Evolutionary conservation across 2,888 invertebrate species (phyloP).

Genomic region (Polylopha cassiicola): DNA sequence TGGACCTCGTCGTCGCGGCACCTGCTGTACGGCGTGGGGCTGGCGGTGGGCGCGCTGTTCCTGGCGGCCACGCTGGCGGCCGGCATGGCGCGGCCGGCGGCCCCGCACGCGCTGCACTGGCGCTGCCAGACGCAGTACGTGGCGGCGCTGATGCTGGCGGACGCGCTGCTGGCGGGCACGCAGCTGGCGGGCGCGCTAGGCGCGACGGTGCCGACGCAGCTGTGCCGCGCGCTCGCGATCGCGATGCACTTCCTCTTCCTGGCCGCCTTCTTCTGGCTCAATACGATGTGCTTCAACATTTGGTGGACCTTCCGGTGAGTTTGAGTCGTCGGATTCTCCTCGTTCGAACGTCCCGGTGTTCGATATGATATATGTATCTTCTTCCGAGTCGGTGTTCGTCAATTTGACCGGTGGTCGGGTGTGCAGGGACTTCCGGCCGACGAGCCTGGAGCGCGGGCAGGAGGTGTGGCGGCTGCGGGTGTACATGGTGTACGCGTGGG

Average conservation of each 20-base stretch:
- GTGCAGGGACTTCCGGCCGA: conserved; percentile 87
- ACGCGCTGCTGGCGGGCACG: conserved; percentile 86
- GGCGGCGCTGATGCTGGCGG: conserved; percentile 87
- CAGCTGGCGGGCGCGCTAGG: conserved; percentile 82
- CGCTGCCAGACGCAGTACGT: conserved; percentile 93
- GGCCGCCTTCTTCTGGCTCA: conserved; percentile 94
- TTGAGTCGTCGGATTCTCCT: not conserved
- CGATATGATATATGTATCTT: not conserved
- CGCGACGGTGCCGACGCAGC: conserved; percentile 74
- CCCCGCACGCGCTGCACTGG: conserved; percentile 92
- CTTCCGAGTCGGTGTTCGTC: not conserved
- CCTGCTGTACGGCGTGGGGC: conserved; percentile 85
- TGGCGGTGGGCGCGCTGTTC: conserved; percentile 89
- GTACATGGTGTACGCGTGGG: conserved; percentile 92
- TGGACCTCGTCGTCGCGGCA: conserved; percentile 61
- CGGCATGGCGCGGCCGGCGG: conserved; percentile 87
- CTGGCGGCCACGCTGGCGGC: conserved; percentile 88
- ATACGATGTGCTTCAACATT: conserved; percentile 96
- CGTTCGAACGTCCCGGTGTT: not conserved
- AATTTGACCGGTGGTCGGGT: conserved; percentile 1
- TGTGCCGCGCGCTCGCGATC: conserved; percentile 84
- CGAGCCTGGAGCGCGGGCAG: conserved; percentile 90
- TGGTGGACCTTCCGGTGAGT: conserved; percentile 95
- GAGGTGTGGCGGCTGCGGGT: conserved; percentile 87
- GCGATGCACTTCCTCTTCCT: conserved; percentile 92